Evolutionary conservation across 1,140 invertebrate genomes (phyloP).

Genomic region (Calliphora vicina): DNA sequence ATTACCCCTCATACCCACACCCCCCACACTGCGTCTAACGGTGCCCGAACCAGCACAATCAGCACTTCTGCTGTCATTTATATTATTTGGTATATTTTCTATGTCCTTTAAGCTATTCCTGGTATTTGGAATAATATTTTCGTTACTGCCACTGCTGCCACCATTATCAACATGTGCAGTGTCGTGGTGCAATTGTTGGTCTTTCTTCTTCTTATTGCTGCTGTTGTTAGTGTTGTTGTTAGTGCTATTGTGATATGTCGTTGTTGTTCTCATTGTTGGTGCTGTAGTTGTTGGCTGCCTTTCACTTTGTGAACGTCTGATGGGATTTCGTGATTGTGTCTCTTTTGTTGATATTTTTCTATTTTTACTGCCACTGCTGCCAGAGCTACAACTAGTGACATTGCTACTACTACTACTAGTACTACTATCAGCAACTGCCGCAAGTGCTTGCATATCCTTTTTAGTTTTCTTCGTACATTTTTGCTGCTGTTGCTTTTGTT

Average conservation of each 20-base stretch:
- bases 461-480: not conserved
- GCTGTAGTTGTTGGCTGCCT: conserved; percentile 44
- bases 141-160: not conserved
- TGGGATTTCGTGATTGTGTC: conserved; percentile 63
- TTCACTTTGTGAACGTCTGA: conserved; percentile 62
- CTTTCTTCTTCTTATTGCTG: not conserved
- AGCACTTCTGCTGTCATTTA: not conserved
- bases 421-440: conserved; percentile 15
- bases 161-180: not conserved
- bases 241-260: conserved; percentile 31
- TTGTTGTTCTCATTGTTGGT: conserved; percentile 33
- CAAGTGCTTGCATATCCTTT: conserved; percentile 19
- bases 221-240: conserved; percentile 7
- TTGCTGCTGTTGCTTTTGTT: not conserved
- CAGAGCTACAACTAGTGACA: not conserved
- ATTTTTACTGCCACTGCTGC: conserved; percentile 31
- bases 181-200: not conserved
- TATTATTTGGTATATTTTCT: conserved; percentile 1
- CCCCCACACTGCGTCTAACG: not conserved
- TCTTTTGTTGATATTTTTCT: conserved; percentile 41
- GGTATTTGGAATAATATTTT: conserved; percentile 10
- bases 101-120: conserved; percentile 18
- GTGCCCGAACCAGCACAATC: not conserved
- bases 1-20: not conserved
- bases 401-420: conserved; percentile 5